Percentiles rank a stretch among this genome's conserved stretches.
Conservation (phyloP, 2,888 invertebrate species). For the Synanthedon formicaeformis region DNA sequence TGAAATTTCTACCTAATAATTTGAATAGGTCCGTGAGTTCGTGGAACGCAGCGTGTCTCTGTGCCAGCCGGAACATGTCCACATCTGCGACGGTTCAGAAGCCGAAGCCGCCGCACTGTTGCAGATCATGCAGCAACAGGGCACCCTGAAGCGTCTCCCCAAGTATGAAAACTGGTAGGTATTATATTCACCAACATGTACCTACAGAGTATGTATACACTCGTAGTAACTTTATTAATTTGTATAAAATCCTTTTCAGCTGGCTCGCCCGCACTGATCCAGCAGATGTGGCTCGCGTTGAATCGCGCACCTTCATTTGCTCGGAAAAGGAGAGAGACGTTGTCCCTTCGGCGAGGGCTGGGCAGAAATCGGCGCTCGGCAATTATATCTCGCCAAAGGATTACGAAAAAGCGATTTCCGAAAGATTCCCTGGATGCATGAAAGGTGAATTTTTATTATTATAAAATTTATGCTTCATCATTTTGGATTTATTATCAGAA, state of each 20-base stretch:
- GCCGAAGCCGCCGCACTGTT: slow-evolving; percentile 82
- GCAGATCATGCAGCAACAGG: slow-evolving; percentile 80
- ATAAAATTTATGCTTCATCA: too few relatives aligned
- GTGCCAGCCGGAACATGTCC: slow-evolving; percentile 89
- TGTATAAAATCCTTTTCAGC: slow-evolving; percentile 47
- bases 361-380: slow-evolving; percentile 88
- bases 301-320: slow-evolving; percentile 95
- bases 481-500: too few relatives aligned
- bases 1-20: background rate
- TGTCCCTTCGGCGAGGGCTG: slow-evolving; percentile 82
- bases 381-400: slow-evolving; percentile 92
- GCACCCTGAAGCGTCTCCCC: slow-evolving; percentile 82
- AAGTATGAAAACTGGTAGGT: slow-evolving; percentile 94
- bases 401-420: slow-evolving; percentile 82
- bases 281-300: slow-evolving; percentile 97
- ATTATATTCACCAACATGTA: too few relatives aligned
- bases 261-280: slow-evolving; percentile 97
- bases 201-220: too few relatives aligned
- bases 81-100: slow-evolving; percentile 94
- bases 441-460: slow-evolving; percentile 58
- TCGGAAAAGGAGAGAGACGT: slow-evolving; percentile 84
- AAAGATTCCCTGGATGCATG: slow-evolving; percentile 93
- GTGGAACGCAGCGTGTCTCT: slow-evolving; percentile 84
- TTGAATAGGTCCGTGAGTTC: slow-evolving; percentile 69
- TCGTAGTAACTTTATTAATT: too few relatives aligned